Base-by-base conservation (phyloP, 2,888 invertebrate genomes). In the Horisme vitalbata region DNA sequence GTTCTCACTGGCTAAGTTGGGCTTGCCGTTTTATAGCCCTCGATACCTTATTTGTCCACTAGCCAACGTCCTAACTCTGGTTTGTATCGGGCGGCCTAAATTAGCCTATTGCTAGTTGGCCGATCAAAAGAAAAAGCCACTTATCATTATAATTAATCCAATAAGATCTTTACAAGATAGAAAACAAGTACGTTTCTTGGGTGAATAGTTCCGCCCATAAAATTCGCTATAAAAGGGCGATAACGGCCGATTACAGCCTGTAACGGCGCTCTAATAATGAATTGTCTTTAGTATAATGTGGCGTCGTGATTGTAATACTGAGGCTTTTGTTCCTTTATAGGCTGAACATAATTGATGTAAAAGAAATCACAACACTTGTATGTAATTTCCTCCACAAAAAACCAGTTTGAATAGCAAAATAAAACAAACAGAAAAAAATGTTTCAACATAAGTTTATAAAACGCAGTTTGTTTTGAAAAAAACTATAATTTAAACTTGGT, bases 141-240 rank as follows among this genome's bases (percentile, higher is more conserved):
- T 20, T 34, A 27, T 33, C 28, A 13, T 24, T n/a, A 55, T 81
- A 84, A 87, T 86, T 84, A 83, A 74, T 65, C 44, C 49, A 75
- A 82, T 79, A 83, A 75, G 68, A 69, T 56, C 71, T 59, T 68
- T 71, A 69, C 68, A 61, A 70, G 79, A 83, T 79, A 80, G 79
- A 77, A n/a, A 75, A 71, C 73, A 60, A 69, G 73, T 74, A 75
- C 79, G 77, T 82, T 82, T 80, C 83, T 84, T 79, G 83, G 81
- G 61, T 85, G 83, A 89, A 89, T 90, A 90, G 90, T 90, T 90
- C 75, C 63, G 73, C 71, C 84, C 88, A 83, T 90, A 89, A 90
- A 89, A 88, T 77, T 71, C 53, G 83, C 89, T 84, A 90, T 90
- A 90, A 90, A 90, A 90, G 87, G 85, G 87, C 87, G 88, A 84